These are phyloP conservation scores for Sinhomidia bicolor DNA, from an alignment of 2,888 invertebrate species.

Conservation along the genomic window DNA sequence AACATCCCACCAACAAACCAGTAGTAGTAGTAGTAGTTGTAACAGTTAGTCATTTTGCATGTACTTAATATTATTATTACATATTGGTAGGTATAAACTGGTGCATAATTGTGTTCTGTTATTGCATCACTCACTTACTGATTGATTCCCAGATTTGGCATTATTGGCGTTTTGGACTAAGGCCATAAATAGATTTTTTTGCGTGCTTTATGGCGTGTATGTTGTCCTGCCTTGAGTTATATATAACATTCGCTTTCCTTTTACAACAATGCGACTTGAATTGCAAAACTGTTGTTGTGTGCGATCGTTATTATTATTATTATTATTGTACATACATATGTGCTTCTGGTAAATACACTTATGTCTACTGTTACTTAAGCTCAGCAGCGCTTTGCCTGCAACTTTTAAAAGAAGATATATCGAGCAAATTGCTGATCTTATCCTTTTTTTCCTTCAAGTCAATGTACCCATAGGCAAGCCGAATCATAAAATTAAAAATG, in stretches of 20 bases:
- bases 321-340: too few relatives aligned
- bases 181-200: conserved; percentile 63
- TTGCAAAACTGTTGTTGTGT: too few relatives aligned
- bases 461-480: conserved; percentile 21
- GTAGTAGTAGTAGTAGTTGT: not conserved
- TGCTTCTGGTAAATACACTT: too few relatives aligned
- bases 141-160: conserved; percentile 71
- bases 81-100: conserved; percentile 2
- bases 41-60: not conserved
- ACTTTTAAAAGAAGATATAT: too few relatives aligned
- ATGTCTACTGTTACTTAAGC: too few relatives aligned
- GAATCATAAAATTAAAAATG: not conserved
- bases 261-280: not conserved
- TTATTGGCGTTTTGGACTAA: conserved; percentile 67
- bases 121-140: conserved; percentile 66
- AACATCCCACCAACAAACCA: conserved; percentile 10
- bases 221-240: conserved; percentile 20
- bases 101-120: conserved; percentile 5
- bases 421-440: not conserved
- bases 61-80: too few relatives aligned
- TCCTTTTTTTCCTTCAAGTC: conserved; percentile 19
- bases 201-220: not conserved
- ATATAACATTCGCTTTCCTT: conserved; percentile 25
- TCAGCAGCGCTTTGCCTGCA: too few relatives aligned
- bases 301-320: too few relatives aligned